Conservation (phyloP, 2,888 invertebrate genomes). For the Drosophila suboccidentalis region DNA sequence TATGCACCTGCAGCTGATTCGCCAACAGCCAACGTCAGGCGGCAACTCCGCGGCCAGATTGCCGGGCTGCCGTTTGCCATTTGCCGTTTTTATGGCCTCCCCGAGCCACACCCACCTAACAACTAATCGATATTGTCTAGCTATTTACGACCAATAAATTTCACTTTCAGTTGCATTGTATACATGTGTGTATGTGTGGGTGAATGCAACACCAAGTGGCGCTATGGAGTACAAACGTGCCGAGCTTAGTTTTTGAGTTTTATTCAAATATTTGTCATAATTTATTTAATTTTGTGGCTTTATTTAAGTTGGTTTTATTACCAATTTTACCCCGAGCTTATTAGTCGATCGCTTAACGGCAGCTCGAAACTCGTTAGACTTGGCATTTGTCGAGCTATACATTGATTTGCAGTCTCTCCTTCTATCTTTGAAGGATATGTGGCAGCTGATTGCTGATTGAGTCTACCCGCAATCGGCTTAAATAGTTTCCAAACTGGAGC, state of each 20-base stretch:
- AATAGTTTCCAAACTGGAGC: conserved; percentile 34
- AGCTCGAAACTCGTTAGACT: conserved; percentile 44
- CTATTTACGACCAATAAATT: conserved; percentile 76
- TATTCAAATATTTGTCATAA: conserved; percentile 73
- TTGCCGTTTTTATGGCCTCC: conserved; percentile 64
- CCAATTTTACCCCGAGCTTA: conserved; percentile 20
- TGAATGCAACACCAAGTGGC: conserved; percentile 46
- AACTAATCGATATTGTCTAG: conserved; percentile 79
- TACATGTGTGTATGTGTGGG: conserved; percentile 29
- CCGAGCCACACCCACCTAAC: conserved; percentile 71
- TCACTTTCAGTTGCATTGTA: conserved; percentile 73
- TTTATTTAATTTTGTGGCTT: conserved; percentile 70
- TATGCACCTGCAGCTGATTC: conserved; percentile 78
- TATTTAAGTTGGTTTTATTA: conserved; percentile 52
- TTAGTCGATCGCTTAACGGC: conserved; percentile 23
- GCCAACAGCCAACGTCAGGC: conserved; percentile 38
- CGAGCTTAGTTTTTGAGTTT: conserved; percentile 18
- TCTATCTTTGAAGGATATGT: conserved; percentile 31
- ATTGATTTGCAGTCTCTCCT: conserved; percentile 39
- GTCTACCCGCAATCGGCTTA: conserved; percentile 22
- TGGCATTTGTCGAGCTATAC: conserved; percentile 41
- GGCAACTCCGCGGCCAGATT: conserved; percentile 31
- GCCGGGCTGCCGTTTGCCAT: conserved; percentile 60
- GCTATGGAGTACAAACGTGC: conserved; percentile 32
- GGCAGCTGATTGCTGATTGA: conserved; percentile 35